A percentile compares a stretch with the other conserved stretches of the same genome.
Conservation (phyloP, 2,797 vertebrate genomes). For the Lycodopsis pacificus region DNA sequence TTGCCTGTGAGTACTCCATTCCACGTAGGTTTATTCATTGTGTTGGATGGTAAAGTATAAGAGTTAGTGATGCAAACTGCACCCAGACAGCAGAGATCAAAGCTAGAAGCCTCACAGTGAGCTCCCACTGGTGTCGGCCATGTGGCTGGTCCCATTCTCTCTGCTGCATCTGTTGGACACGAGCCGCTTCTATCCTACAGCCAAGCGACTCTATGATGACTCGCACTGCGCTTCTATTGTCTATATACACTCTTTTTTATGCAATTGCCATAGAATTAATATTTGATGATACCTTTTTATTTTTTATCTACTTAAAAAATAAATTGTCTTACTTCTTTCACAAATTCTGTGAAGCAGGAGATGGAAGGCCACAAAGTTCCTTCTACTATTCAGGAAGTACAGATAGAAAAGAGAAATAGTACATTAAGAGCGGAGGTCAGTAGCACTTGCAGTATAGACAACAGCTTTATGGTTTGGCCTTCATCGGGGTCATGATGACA, state of each 20-base stretch:
- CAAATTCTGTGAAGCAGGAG: background rate
- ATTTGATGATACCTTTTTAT: background rate
- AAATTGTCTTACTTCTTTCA: background rate
- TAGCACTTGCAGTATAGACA: background rate
- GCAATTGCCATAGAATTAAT: background rate
- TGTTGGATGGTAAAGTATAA: background rate
- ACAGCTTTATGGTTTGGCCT: background rate
- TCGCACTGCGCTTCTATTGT: background rate
- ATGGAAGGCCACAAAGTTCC: background rate
- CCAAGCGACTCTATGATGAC: background rate
- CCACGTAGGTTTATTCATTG: background rate
- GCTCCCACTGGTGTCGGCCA: background rate
- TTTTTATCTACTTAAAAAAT: background rate
- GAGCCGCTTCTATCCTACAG: background rate
- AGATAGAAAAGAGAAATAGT: background rate
- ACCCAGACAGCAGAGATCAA: background rate
- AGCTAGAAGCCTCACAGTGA: background rate
- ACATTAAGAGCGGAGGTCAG: background rate
- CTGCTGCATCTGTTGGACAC: background rate
- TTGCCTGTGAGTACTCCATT: background rate
- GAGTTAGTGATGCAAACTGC: background rate
- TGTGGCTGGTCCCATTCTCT: background rate
- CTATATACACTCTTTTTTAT: background rate
- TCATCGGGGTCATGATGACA: background rate
- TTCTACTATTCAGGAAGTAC: background rate